Conservation (phyloP, 1,140 invertebrate genomes). For the Sinonovacula constricta region DNA sequence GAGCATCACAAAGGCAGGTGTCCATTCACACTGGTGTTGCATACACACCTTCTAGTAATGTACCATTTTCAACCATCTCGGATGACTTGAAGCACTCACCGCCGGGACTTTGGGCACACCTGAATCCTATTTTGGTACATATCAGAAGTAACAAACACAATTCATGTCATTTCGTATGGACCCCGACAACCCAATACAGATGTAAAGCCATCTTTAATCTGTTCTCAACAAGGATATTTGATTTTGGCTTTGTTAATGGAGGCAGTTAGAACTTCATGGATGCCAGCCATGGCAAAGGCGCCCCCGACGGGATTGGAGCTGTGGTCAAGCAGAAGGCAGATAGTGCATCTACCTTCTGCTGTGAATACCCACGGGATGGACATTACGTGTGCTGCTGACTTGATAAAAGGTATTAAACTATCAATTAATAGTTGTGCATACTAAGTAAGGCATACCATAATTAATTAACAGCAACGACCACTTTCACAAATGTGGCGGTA, state of each 20-base stretch:
- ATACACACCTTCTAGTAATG: not conserved
- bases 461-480: too few species aligned
- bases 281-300: constrained; percentile 79
- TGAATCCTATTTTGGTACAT: constrained; percentile 5
- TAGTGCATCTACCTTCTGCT: too few species aligned
- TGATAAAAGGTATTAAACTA: not conserved
- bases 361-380: constrained; percentile 2
- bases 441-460: too few species aligned
- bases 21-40: constrained; percentile 32
- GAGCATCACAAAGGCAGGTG: constrained; percentile 12
- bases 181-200: constrained; percentile 59
- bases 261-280: constrained; percentile 78
- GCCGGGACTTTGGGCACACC: constrained; percentile 7
- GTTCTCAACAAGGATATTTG: constrained; percentile 37
- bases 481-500: too few species aligned
- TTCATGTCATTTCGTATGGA: constrained; percentile 55
- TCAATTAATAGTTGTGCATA: not conserved
- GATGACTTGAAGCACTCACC: constrained; percentile 24
- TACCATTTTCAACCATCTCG: not conserved
- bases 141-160: too few species aligned
- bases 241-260: constrained; percentile 66
- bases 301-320: constrained; percentile 78
- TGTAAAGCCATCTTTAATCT: constrained; percentile 54
- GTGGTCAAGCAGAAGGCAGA: constrained; percentile 73
- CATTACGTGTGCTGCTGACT: not conserved